A percentile compares a stretch with the other conserved stretches of the same genome.
Conservation (phyloP, 2,888 invertebrate species). For the Cyclophora punctaria region DNA sequence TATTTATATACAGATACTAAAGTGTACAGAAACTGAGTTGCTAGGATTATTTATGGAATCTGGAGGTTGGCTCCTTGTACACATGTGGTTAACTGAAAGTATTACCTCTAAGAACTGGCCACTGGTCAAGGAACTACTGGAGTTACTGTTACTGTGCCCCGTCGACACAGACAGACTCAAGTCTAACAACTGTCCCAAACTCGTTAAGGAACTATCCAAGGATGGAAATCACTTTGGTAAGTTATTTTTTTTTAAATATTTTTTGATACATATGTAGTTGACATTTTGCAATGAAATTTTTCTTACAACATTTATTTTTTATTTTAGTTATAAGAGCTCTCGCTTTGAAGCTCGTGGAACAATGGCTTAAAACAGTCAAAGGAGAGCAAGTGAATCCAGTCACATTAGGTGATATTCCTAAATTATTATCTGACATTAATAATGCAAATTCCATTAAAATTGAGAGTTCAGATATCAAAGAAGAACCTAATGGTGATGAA, state of each 20-base stretch:
- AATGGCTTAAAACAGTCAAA: slow-evolving; percentile 93
- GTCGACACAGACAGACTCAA: slow-evolving; percentile 93
- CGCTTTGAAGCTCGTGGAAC: slow-evolving; percentile 88
- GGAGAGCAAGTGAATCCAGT: slow-evolving; percentile 77
- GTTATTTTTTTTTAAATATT: slow-evolving; percentile 27
- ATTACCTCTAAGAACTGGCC: slow-evolving; percentile 89
- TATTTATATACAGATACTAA: slow-evolving; percentile 94
- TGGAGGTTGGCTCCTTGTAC: slow-evolving; percentile 94
- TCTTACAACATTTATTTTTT: slow-evolving; percentile 1
- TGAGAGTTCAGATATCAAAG: slow-evolving; percentile 20
- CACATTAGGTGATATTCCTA: slow-evolving; percentile 48
- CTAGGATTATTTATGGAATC: slow-evolving; percentile 91
- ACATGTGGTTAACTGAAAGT: slow-evolving; percentile 93
- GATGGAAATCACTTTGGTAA: slow-evolving; percentile 88
- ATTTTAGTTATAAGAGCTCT: slow-evolving; percentile 83
- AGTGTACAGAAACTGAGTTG: slow-evolving; percentile 87
- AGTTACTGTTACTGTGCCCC: slow-evolving; percentile 88
- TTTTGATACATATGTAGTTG: too few relatives aligned
- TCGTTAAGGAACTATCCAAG: slow-evolving; percentile 90
- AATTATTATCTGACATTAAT: slow-evolving; percentile 46
- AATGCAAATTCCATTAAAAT: slow-evolving; percentile 29
- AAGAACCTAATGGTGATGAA: slow-evolving; percentile 12
- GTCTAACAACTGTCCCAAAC: slow-evolving; percentile 92
- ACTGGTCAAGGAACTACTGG: slow-evolving; percentile 89
- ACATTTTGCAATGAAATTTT: background rate